phyloP scores from a whole-genome alignment of 2,888 invertebrate species.

The Erebia ligea region DNA sequence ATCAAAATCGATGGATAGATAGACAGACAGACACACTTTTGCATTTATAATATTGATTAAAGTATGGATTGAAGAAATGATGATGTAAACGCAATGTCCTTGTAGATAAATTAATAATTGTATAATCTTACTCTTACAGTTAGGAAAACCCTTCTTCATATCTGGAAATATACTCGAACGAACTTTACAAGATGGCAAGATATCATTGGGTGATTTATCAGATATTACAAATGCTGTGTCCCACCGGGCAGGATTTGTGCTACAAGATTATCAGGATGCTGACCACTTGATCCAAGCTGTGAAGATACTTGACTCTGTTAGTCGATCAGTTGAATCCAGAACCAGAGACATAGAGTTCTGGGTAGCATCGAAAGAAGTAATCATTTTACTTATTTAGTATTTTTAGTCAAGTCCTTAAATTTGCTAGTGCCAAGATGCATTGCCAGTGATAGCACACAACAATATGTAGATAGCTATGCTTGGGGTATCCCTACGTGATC shows the following conservation, averaged over 20 bases:
- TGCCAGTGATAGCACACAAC: too few species aligned
- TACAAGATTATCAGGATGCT: constrained; percentile 42
- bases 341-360: constrained; percentile 41
- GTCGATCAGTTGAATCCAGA: constrained; percentile 44
- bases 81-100: background rate
- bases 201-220: constrained; percentile 45
- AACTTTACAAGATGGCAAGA: constrained; percentile 39
- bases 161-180: constrained; percentile 50
- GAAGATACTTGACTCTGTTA: constrained; percentile 42
- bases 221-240: constrained; percentile 50
- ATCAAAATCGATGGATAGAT: too few species aligned
- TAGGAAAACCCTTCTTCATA: constrained; percentile 50
- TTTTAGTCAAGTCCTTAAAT: background rate
- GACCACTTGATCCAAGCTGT: constrained; percentile 42
- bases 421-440: too few species aligned
- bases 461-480: too few species aligned
- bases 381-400: background rate
- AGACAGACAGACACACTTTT: too few species aligned
- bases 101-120: background rate
- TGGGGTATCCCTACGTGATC: too few species aligned
- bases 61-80: background rate
- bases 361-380: constrained; percentile 46
- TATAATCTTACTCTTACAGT: constrained; percentile 38
- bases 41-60: too few species aligned
- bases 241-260: constrained; percentile 49